A percentile compares a stretch with the other conserved stretches of the same genome.
These are phyloP conservation scores for Drosophila ananassae DNA, from an alignment of 1,140 invertebrate species.

Conservation along the genomic window DNA sequence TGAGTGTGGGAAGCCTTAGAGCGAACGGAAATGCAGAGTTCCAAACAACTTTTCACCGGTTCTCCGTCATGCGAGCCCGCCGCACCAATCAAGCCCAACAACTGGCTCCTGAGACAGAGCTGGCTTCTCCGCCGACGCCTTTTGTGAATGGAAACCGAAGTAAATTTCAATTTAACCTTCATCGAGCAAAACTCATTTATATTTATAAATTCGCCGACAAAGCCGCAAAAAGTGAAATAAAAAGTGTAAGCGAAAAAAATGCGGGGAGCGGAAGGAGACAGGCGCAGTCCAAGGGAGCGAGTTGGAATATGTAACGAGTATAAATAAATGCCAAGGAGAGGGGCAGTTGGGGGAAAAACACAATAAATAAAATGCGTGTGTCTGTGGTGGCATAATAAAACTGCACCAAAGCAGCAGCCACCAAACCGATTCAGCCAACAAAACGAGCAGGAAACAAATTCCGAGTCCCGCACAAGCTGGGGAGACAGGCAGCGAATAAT, in stretches of 20 bases:
- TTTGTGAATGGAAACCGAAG: conserved; percentile 54
- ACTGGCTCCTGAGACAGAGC: conserved; percentile 22
- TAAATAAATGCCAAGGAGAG: conserved; percentile 44
- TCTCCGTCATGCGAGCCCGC: conserved; percentile 50
- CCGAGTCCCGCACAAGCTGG: conserved; percentile 1
- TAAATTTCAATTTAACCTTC: conserved; percentile 83
- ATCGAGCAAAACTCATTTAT: conserved; percentile 81
- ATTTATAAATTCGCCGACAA: conserved; percentile 81
- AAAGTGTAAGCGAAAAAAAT: conserved; percentile 10
- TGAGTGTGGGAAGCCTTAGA: conserved; percentile 1
- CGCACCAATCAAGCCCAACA: conserved; percentile 44
- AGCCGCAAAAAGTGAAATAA: conserved; percentile 37
- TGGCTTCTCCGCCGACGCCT: background rate
- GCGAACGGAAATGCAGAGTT: conserved; percentile 51
- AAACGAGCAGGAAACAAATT: conserved; percentile 6
- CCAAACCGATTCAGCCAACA: conserved; percentile 44
- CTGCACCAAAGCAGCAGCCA: conserved; percentile 42
- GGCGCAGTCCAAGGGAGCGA: conserved; percentile 9
- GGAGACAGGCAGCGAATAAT: conserved; percentile 35
- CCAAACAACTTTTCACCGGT: conserved; percentile 64
- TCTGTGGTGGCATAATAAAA: conserved; percentile 74
- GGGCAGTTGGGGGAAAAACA: conserved; percentile 31
- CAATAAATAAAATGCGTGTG: conserved; percentile 77
- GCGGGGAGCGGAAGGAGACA: conserved; percentile 5
- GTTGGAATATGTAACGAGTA: conserved; percentile 41